Percentiles rank a stretch among this genome's conserved stretches.
These are phyloP conservation scores for Oceanites oceanicus DNA, from an alignment of 2,113 vertebrate species.

Conservation along the genomic window DNA sequence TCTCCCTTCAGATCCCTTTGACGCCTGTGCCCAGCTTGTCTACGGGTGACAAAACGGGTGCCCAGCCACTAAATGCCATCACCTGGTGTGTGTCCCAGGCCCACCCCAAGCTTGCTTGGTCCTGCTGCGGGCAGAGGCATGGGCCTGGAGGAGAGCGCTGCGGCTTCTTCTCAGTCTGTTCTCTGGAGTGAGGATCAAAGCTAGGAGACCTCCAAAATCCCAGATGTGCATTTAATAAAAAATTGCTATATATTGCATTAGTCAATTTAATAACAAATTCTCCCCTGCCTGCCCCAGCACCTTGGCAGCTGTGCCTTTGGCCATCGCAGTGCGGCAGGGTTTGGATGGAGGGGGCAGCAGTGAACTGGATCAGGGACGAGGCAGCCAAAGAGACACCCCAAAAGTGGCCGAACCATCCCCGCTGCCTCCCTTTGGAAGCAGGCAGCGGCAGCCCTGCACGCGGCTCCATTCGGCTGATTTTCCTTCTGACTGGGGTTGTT, in stretches of 20 bases:
- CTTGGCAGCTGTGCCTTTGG: neutral
- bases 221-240: neutral
- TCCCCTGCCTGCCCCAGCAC: neutral
- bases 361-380: no score
- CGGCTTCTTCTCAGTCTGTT: neutral
- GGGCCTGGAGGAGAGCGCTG: neutral
- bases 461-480: accelerated
- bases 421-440: neutral
- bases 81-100: no score
- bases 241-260: neutral
- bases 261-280: neutral
- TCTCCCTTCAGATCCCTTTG: neutral
- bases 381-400: neutral
- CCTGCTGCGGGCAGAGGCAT: accelerated
- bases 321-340: neutral
- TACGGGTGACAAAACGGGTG: accelerated
- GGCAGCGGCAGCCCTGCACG: accelerated
- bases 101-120: neutral
- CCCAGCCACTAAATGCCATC: neutral
- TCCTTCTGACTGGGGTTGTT: neutral
- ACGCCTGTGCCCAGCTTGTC: no score
- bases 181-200: neutral
- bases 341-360: neutral
- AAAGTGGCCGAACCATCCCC: neutral
- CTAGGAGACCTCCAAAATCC: neutral